Evolutionary conservation across 1,140 invertebrate species (phyloP).

Genomic region (Atta texana): DNA sequence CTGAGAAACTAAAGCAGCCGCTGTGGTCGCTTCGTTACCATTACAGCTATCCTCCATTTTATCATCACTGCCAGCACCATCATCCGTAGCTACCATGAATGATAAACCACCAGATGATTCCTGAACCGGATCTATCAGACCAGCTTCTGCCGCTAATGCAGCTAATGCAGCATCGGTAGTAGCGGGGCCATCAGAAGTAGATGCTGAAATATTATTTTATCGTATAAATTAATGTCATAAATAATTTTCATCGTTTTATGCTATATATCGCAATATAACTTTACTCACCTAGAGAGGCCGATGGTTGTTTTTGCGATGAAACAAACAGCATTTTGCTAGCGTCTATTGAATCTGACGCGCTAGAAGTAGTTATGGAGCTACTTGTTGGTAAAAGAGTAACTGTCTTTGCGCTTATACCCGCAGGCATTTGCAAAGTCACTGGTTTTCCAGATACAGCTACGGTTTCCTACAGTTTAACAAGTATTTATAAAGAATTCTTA

Average conservation of each 20-base stretch:
- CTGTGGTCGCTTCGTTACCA: slow-evolving; percentile 80
- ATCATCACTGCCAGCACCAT: slow-evolving; percentile 74
- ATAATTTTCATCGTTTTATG: not conserved
- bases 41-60: slow-evolving; percentile 84
- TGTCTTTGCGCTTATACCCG: slow-evolving; percentile 86
- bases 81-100: slow-evolving; percentile 83
- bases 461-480: slow-evolving; percentile 85
- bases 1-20: slow-evolving; percentile 79
- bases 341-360: slow-evolving; percentile 79
- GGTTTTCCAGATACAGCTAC: slow-evolving; percentile 90
- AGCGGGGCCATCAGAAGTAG: slow-evolving; percentile 88
- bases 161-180: slow-evolving; percentile 89
- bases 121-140: slow-evolving; percentile 88
- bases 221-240: not conserved
- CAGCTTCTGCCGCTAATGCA: slow-evolving; percentile 89
- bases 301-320: slow-evolving; percentile 86
- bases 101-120: slow-evolving; percentile 82
- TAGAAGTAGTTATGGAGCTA: slow-evolving; percentile 82
- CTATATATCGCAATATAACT: not conserved
- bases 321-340: slow-evolving; percentile 87
- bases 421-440: slow-evolving; percentile 89
- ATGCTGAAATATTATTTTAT: slow-evolving; percentile 81
- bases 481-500: not conserved
- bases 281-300: slow-evolving; percentile 84
- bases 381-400: slow-evolving; percentile 86